Evolutionary conservation across 2,113 vertebrate species (phyloP).

Genomic region (Alouatta palliata): DNA sequence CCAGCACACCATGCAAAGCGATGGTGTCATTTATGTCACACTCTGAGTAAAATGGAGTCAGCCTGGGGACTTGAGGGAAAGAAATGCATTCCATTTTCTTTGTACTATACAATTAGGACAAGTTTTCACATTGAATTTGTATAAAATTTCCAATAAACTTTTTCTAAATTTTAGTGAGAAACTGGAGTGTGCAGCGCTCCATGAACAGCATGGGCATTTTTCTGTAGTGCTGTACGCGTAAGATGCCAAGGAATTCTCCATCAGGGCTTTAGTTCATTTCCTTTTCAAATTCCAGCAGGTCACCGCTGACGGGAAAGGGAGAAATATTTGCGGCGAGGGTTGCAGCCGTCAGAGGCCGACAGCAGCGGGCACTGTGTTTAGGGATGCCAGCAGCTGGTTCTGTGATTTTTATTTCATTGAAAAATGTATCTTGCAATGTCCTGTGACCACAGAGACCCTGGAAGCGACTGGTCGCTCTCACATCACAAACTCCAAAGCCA

Average conservation of each 20-base stretch:
- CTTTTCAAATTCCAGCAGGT: background rate
- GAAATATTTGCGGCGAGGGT: background rate
- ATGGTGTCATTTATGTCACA: background rate
- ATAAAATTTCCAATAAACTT: background rate
- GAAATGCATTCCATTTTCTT: background rate
- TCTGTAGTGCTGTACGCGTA: accelerated
- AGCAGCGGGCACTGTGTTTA: accelerated
- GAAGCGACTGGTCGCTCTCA: background rate
- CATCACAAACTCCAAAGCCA: background rate
- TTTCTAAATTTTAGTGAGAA: background rate
- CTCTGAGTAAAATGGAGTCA: background rate
- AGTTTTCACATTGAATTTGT: background rate
- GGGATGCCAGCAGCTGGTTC: accelerated
- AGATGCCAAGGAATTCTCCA: background rate
- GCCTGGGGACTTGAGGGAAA: too few species aligned
- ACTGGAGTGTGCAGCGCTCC: background rate
- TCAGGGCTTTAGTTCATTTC: background rate
- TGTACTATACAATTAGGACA: background rate
- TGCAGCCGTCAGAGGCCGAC: accelerated
- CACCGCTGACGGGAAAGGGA: background rate
- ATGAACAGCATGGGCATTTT: accelerated
- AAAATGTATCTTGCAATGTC: too few species aligned
- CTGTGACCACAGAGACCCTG: too few species aligned
- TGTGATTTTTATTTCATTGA: background rate
- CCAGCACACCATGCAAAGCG: accelerated